Evolutionary conservation across 2,888 invertebrate genomes (phyloP).

Genomic region (Drosophila nr. medialis): DNA sequence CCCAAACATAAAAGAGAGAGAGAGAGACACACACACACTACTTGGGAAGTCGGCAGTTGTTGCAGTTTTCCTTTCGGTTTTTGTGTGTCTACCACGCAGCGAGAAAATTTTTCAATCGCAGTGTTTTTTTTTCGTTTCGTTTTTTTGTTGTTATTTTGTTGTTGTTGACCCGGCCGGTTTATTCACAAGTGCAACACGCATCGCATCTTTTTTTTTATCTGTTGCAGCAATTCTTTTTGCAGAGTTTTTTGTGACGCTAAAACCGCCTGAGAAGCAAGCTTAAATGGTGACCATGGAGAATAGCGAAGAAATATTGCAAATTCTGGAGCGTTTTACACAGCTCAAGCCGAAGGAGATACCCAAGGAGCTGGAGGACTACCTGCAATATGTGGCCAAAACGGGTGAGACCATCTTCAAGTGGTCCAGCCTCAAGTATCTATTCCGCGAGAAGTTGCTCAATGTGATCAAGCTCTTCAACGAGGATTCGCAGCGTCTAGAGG

Average conservation of each 20-base stretch:
- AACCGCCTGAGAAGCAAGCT: conserved; percentile 12
- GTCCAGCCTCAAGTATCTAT: conserved; percentile 93
- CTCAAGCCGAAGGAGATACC: conserved; percentile 92
- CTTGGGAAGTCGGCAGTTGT: conserved; percentile 23
- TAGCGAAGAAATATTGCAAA: conserved; percentile 93
- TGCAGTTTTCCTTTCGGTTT: conserved; percentile 61
- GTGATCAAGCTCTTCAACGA: conserved; percentile 96
- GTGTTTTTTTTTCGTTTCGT: background rate
- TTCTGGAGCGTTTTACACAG: conserved; percentile 93
- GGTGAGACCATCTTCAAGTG: conserved; percentile 97
- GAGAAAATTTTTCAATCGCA: conserved; percentile 36
- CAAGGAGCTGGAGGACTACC: conserved; percentile 94
- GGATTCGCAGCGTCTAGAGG: conserved; percentile 87
- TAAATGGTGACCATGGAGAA: conserved; percentile 88
- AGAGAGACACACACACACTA: background rate
- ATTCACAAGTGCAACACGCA: conserved; percentile 22
- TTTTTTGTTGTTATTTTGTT: background rate
- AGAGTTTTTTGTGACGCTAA: conserved; percentile 34
- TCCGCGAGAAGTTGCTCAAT: conserved; percentile 93
- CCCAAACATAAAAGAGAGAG: background rate
- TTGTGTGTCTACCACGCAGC: conserved; percentile 57
- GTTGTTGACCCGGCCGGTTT: conserved; percentile 18
- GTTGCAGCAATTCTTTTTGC: conserved; percentile 24
- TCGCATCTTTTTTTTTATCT: conserved; percentile 1
- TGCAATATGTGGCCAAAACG: conserved; percentile 94